Evolutionary conservation across 2,113 vertebrate species (phyloP).

Genomic region (Apteryx mantelli): DNA sequence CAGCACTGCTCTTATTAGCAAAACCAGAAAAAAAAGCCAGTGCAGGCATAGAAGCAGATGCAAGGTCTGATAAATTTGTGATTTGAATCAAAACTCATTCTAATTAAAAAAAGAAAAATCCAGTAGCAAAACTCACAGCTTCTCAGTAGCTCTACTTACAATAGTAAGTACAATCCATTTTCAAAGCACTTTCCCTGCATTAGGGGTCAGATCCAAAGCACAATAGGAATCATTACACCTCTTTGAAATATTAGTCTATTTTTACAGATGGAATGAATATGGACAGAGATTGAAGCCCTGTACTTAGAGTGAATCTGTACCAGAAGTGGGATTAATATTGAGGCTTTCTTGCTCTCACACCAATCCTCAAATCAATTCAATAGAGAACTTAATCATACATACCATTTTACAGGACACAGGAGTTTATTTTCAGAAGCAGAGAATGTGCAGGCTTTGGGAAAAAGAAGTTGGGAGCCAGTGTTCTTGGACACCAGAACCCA

Average conservation of each 20-base stretch:
- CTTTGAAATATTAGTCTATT: neutral
- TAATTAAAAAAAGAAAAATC: neutral
- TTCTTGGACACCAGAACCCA: neutral
- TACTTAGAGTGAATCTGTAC: neutral
- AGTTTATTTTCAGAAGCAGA: neutral
- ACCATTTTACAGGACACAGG: neutral
- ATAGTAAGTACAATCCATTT: neutral
- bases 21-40: no score
- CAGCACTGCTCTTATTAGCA: neutral
- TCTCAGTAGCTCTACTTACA: neutral
- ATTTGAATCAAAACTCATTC: neutral
- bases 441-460: neutral
- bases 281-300: neutral
- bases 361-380: neutral
- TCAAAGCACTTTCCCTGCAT: neutral
- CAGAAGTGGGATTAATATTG: neutral
- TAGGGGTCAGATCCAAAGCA: neutral
- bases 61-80: neutral
- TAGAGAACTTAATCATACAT: neutral
- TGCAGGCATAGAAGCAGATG: no score
- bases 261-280: neutral
- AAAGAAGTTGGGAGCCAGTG: accelerated
- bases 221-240: neutral
- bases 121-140: no score
- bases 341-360: neutral